These are phyloP conservation scores for Sialia sialis DNA, from an alignment of 2,113 vertebrate genomes.

Conservation along the genomic window DNA sequence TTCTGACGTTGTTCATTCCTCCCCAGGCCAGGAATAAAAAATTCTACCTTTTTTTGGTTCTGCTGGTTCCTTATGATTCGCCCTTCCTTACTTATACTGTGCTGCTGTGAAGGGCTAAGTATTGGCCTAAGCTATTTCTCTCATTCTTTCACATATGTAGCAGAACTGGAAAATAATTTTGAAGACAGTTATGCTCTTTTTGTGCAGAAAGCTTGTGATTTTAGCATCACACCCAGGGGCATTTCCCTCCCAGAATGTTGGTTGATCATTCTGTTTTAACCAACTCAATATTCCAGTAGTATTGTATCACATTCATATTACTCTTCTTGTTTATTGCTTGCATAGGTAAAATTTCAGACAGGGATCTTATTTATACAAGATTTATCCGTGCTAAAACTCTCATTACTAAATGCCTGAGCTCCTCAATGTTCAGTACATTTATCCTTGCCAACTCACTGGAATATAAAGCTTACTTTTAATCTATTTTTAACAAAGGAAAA, in stretches of 20 bases:
- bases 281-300: neutral
- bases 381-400: neutral
- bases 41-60: neutral
- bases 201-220: neutral
- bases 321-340: neutral
- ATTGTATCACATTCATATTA: neutral
- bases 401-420: neutral
- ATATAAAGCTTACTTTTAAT: neutral
- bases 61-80: neutral
- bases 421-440: neutral
- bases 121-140: neutral
- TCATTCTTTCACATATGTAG: neutral
- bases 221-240: neutral
- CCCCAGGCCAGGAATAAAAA: neutral
- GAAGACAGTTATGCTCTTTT: neutral
- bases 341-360: neutral
- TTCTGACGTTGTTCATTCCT: neutral
- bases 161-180: neutral
- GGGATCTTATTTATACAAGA: neutral
- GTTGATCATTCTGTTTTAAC: neutral
- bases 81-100: neutral
- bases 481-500: neutral
- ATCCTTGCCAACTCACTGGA: neutral
- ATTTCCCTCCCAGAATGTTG: neutral
- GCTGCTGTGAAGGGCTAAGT: neutral